Percentiles rank a stretch among this genome's conserved stretches.
phyloP scores from a whole-genome alignment of 2,888 invertebrate species.

The Parnassius smintheus region DNA sequence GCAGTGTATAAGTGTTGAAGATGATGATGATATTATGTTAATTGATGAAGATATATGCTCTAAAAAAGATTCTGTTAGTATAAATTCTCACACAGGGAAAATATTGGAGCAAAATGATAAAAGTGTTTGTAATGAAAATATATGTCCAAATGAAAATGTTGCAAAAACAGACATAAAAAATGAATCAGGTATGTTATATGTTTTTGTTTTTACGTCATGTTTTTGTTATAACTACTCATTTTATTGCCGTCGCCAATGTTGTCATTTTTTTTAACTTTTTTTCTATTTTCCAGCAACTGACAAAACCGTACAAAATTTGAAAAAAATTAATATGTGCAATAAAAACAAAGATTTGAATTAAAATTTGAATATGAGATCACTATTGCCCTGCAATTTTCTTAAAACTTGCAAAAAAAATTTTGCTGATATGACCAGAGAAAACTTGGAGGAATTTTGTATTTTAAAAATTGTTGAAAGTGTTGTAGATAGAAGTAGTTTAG shows the following conservation, averaged over 20 bases:
- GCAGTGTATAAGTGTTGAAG: conserved; percentile 60
- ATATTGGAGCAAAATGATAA: conserved; percentile 25
- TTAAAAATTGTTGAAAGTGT: conserved; percentile 89
- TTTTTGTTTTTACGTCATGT: background rate
- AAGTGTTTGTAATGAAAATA: conserved; percentile 31
- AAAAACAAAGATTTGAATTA: conserved; percentile 9
- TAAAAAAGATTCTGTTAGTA: conserved; percentile 23
- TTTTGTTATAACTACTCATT: background rate
- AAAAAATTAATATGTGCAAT: conserved; percentile 14
- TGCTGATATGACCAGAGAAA: conserved; percentile 80
- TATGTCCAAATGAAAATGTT: conserved; percentile 25
- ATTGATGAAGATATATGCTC: conserved; percentile 55
- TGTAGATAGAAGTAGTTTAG: conserved; percentile 85
- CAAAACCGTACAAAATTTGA: conserved; percentile 9
- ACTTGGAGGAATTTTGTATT: conserved; percentile 88
- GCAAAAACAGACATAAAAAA: background rate
- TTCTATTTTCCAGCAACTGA: conserved; percentile 12
- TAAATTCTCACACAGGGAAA: background rate
- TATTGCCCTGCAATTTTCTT: conserved; percentile 56
- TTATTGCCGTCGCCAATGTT: too few relatives aligned
- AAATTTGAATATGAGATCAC: conserved; percentile 39
- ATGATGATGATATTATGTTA: conserved; percentile 72
- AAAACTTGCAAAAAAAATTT: conserved; percentile 66
- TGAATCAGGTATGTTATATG: conserved; percentile 7
- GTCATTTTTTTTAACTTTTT: background rate